phyloP scores from a whole-genome alignment of 2,888 invertebrate species.

The Pycnomerus fuliginosus region DNA sequence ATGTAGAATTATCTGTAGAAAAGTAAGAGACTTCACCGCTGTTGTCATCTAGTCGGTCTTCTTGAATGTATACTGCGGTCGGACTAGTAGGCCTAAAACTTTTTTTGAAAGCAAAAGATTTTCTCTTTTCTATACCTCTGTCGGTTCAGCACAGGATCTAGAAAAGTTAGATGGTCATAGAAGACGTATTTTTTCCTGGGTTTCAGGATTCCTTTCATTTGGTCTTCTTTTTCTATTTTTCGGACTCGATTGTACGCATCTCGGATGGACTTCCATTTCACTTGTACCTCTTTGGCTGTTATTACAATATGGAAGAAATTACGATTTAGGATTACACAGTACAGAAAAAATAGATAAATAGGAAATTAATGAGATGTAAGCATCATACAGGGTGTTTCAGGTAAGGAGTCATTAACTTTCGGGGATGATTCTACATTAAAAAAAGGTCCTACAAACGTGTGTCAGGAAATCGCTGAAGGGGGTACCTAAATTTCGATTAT shows the following conservation, averaged over 20 bases:
- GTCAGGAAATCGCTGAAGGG: too few species aligned
- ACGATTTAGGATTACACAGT: too few species aligned
- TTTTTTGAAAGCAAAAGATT: background rate
- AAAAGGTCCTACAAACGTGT: too few species aligned
- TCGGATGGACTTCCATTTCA: slow-evolving; percentile 41
- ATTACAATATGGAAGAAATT: too few species aligned
- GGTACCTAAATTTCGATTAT: too few species aligned
- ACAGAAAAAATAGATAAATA: too few species aligned
- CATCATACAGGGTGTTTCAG: too few species aligned
- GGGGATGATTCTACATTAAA: too few species aligned
- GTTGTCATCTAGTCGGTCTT: slow-evolving; percentile 9
- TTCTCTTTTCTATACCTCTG: slow-evolving; percentile 3
- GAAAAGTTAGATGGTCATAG: slow-evolving; percentile 36
- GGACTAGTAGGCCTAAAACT: slow-evolving; percentile 9
- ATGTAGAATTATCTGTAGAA: slow-evolving; percentile 2
- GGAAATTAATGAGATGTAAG: too few species aligned
- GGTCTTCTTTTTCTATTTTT: slow-evolving; percentile 34
- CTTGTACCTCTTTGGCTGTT: slow-evolving; percentile 40
- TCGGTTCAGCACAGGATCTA: slow-evolving; percentile 13
- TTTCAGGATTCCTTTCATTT: slow-evolving; percentile 17
- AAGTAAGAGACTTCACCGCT: slow-evolving; percentile 5
- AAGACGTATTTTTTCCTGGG: slow-evolving; percentile 35
- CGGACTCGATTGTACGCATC: slow-evolving; percentile 37
- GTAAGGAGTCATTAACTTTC: too few species aligned
- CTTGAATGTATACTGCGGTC: slow-evolving; percentile 8